Evolutionary conservation across 2,888 invertebrate species (phyloP), one percentile per base, ranked within the genome.

Genomic region (Pyrgus malvae): DNA sequence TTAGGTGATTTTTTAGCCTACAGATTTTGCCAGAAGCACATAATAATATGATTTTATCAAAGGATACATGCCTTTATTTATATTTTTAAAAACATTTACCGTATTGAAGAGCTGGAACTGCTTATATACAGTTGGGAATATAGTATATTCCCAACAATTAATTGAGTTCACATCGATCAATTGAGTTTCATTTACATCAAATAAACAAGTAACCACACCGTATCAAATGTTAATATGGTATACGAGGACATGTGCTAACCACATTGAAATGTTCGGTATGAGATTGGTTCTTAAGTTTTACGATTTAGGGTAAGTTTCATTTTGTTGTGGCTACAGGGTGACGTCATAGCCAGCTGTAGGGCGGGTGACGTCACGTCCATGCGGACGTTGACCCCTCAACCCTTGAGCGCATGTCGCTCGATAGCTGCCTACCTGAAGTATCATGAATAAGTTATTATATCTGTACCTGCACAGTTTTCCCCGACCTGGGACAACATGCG

Each of bases 311-410:
- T 74, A 68, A 64, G 68, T 65, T 76, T 79, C 74, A 71, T 76
- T 74, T 72, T 79, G 78, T 76, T 72, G 69, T 72, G 74, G 75
- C 74, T 73, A 73, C 54, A 67, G 61, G 67, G 71, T 89, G 89
- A 88, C 86, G 89, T 90, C 88, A 72, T 64, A 71, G 78, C 79
- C 88, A 88, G 89, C 89, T 89, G 89, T 87, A 85, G 84, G 84
- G 84, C 82, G 87, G 76, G 68, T 88, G 87, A 88, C 88, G 87
- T 89, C 87, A 88, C 73, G 78, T 73, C 73, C 74, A 73, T 74
- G 64, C 74, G 76, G 67, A 76, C 87, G 74, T 80, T 75, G 84
- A 85, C 83, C 87, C 78, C 72, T 61, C 80, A 76, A 76, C 83
- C 78, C 83, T 80, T 75, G 70, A 72, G 68, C 74, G 69, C 67